These are phyloP conservation scores for Sisyra terminalis DNA, from an alignment of 2,888 invertebrate genomes.

Conservation along the genomic window DNA sequence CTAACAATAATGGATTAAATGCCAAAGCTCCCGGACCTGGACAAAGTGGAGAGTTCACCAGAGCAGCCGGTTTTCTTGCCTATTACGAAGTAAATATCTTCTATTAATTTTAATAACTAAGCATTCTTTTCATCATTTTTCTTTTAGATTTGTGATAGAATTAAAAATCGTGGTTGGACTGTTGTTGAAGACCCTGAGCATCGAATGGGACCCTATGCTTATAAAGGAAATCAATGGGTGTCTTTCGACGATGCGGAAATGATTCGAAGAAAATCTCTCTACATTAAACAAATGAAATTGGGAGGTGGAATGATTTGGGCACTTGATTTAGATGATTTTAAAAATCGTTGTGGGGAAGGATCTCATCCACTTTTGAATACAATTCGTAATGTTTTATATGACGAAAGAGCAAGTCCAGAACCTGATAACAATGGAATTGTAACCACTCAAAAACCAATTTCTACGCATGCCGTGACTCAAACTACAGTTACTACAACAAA, in stretches of 20 bases:
- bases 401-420: slow-evolving; percentile 15
- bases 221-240: slow-evolving; percentile 81
- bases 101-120: neutral
- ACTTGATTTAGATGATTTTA: slow-evolving; percentile 75
- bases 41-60: slow-evolving; percentile 68
- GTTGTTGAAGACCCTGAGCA: slow-evolving; percentile 60
- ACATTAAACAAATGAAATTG: slow-evolving; percentile 55
- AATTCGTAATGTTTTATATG: slow-evolving; percentile 54
- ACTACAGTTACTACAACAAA: no score
- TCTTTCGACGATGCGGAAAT: slow-evolving; percentile 73
- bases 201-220: slow-evolving; percentile 78
- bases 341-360: slow-evolving; percentile 63
- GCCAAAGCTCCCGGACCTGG: slow-evolving; percentile 63
- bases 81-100: slow-evolving; percentile 67
- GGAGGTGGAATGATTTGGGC: slow-evolving; percentile 90
- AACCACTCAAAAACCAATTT: slow-evolving; percentile 5
- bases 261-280: slow-evolving; percentile 62
- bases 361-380: slow-evolving; percentile 62
- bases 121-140: slow-evolving; percentile 5
- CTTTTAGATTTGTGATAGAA: slow-evolving; percentile 60
- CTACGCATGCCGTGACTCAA: slow-evolving; percentile 10
- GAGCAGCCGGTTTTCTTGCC: slow-evolving; percentile 71
- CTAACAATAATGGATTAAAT: slow-evolving; percentile 48
- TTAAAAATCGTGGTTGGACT: slow-evolving; percentile 61
- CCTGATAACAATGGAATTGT: slow-evolving; percentile 13